A percentile compares a stretch with the other conserved stretches of the same genome.
Conservation (phyloP, 1,140 invertebrate genomes). For the Neodiprion pinetum region DNA sequence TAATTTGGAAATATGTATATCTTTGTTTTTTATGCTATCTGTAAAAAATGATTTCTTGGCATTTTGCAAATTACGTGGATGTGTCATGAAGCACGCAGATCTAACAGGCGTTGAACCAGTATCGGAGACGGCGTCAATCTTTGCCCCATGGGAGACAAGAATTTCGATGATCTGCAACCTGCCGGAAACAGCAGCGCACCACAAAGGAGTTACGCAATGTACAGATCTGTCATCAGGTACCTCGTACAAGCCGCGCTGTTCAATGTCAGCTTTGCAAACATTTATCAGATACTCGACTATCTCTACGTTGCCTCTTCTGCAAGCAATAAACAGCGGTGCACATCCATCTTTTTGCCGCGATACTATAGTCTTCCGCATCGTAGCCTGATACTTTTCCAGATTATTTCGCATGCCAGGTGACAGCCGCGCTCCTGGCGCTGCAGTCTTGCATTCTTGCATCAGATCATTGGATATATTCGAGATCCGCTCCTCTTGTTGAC, state of each 20-base stretch:
- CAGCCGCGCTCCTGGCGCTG: slow-evolving; percentile 72
- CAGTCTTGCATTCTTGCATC: slow-evolving; percentile 72
- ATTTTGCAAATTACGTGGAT: slow-evolving; percentile 66
- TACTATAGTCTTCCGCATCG: slow-evolving; percentile 70
- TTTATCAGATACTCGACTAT: slow-evolving; percentile 89
- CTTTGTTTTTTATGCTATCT: background rate
- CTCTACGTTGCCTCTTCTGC: slow-evolving; percentile 83
- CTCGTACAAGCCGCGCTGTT: slow-evolving; percentile 82
- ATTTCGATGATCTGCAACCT: slow-evolving; percentile 79
- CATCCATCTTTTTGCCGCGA: slow-evolving; percentile 75
- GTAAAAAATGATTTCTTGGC: too few species aligned
- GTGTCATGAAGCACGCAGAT: slow-evolving; percentile 93
- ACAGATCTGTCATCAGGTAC: slow-evolving; percentile 75
- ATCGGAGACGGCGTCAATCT: slow-evolving; percentile 86
- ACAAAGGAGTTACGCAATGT: slow-evolving; percentile 88
- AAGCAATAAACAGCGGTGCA: slow-evolving; percentile 87
- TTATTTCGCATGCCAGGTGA: slow-evolving; percentile 69
- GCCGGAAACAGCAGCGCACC: slow-evolving; percentile 92
- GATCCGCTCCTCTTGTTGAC: too few species aligned
- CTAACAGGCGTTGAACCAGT: slow-evolving; percentile 88
- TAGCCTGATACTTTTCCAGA: slow-evolving; percentile 68
- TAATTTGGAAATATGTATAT: background rate
- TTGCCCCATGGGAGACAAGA: slow-evolving; percentile 80
- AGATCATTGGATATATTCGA: slow-evolving; percentile 68
- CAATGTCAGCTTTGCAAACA: slow-evolving; percentile 82